Percentiles rank a stretch among this genome's conserved stretches.
Conservation (phyloP, 2,113 vertebrate species). For the Leptodactylus fuscus region DNA sequence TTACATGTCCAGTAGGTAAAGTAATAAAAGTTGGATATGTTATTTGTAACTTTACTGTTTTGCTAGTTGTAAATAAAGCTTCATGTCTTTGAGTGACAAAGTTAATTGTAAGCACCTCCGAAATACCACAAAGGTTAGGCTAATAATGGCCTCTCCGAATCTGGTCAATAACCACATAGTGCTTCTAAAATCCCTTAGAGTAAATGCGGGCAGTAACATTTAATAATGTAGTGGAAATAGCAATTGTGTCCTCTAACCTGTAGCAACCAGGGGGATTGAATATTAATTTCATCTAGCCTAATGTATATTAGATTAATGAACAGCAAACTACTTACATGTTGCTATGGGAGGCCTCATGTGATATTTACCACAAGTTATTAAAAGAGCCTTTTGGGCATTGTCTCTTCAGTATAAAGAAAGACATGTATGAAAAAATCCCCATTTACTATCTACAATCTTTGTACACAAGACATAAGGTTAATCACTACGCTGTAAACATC, state of each 20-base stretch:
- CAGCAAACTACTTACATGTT: background rate
- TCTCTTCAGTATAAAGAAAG: background rate
- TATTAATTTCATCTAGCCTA: background rate
- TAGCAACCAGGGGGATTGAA: background rate
- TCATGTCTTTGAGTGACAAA: background rate
- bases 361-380: background rate
- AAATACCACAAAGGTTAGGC: background rate
- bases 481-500: constrained; percentile 39
- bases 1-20: no score
- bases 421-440: background rate
- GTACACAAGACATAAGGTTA: background rate
- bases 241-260: constrained; percentile 4
- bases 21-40: no score
- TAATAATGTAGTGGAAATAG: background rate
- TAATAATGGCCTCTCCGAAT: background rate
- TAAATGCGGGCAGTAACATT: background rate
- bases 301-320: constrained; percentile 2
- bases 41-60: background rate
- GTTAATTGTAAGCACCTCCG: background rate
- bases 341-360: background rate
- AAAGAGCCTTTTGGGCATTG: background rate
- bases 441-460: background rate
- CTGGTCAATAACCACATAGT: constrained; percentile 6
- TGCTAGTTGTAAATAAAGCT: background rate
- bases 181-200: constrained; percentile 10